Evolutionary conservation across 2,113 vertebrate species (phyloP).

Genomic region (Lepus europaeus): DNA sequence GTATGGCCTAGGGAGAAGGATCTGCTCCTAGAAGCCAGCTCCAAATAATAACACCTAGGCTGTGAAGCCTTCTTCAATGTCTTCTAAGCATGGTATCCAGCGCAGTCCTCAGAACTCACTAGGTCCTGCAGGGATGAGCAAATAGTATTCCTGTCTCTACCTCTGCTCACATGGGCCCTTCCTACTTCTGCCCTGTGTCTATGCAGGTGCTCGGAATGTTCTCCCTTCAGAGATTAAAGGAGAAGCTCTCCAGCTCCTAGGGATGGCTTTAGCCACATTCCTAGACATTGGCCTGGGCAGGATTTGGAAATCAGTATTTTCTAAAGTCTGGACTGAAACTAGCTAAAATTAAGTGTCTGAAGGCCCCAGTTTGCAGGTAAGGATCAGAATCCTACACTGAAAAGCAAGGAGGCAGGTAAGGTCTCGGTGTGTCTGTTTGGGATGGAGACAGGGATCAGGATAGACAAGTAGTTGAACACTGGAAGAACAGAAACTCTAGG

Average conservation of each 20-base stretch:
- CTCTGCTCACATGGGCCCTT: neutral
- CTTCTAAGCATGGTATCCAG: neutral
- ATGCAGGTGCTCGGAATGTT: neutral
- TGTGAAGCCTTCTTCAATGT: too few relatives aligned
- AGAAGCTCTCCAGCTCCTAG: neutral
- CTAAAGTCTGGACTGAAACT: neutral
- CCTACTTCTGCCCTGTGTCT: neutral
- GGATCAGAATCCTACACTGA: neutral
- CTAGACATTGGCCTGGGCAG: neutral
- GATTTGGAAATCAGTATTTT: neutral
- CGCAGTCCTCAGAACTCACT: too few relatives aligned
- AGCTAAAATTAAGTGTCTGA: neutral
- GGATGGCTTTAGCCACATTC: too few relatives aligned
- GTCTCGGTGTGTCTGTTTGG: neutral
- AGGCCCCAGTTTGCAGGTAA: neutral
- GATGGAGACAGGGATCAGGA: neutral
- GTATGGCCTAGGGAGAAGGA: fast-evolving
- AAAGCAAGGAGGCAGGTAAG: neutral
- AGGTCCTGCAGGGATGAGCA: neutral
- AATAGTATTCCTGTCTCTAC: neutral
- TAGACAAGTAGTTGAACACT: neutral
- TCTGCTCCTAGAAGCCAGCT: neutral
- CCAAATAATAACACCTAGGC: neutral
- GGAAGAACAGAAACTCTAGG: neutral
- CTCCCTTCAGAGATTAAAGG: neutral